These are phyloP conservation scores for Elaphurus davidianus DNA, from an alignment of 2,113 vertebrate species.

Conservation along the genomic window DNA sequence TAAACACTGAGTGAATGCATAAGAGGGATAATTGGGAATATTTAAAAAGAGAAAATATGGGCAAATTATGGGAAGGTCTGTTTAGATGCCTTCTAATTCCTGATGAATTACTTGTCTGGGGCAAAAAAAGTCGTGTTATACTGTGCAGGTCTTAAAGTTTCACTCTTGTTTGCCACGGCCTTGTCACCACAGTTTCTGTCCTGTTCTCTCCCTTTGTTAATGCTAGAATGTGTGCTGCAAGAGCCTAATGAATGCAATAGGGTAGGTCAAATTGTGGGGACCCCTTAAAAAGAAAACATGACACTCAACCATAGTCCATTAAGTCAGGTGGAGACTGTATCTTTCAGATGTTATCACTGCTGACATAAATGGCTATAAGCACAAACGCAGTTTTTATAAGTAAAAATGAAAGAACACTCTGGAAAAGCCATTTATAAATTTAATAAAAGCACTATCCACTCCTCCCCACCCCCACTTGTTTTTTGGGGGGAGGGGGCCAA, in stretches of 20 bases:
- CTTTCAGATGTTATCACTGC: not conserved
- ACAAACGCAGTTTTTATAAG: not conserved
- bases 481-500: not conserved
- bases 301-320: not conserved
- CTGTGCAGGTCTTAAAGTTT: not conserved
- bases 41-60: not conserved
- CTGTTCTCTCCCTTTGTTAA: slow-evolving; percentile 28
- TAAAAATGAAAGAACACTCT: not conserved
- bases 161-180: not conserved
- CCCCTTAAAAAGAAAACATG: not conserved
- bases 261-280: not conserved
- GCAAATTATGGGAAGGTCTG: not conserved
- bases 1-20: not conserved
- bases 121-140: not conserved
- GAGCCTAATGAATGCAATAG: not conserved
- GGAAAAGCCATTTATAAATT: not conserved
- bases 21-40: not conserved
- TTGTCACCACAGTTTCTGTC: not conserved
- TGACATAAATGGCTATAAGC: not conserved
- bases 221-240: slow-evolving; percentile 15
- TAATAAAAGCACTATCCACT: not conserved
- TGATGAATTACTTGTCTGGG: not conserved
- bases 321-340: not conserved
- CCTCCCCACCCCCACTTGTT: rapidly evolving
- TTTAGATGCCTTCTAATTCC: not conserved